phyloP scores from a whole-genome alignment of 2,113 vertebrate species.

The Chunga burmeisteri region DNA sequence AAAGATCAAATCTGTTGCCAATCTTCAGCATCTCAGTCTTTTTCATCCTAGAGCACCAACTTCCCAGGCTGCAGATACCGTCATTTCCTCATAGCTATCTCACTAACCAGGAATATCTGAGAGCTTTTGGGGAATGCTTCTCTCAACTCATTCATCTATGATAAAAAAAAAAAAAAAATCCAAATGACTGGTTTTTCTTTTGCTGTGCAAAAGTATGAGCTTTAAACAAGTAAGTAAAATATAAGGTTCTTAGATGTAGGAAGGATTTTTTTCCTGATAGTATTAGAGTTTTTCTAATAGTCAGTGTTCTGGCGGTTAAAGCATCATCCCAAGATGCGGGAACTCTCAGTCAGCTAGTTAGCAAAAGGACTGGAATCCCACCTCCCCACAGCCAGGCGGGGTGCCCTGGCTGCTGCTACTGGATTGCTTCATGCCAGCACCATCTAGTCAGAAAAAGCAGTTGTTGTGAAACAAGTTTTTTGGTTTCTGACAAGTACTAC shows the following conservation, averaged over 20 bases:
- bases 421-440: accelerated
- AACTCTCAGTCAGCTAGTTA: accelerated
- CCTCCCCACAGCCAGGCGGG: no score
- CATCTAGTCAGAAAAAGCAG: accelerated
- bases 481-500: neutral
- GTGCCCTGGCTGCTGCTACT: accelerated
- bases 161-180: neutral
- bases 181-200: neutral
- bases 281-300: neutral
- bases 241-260: neutral
- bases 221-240: neutral
- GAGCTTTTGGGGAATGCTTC: neutral
- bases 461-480: neutral
- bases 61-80: neutral
- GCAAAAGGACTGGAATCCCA: neutral
- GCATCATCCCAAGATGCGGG: no score
- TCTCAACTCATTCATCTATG: neutral
- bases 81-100: neutral
- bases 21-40: neutral
- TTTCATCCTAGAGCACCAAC: neutral
- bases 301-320: neutral
- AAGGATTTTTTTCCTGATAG: neutral
- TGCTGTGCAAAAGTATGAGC: neutral
- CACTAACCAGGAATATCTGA: neutral
- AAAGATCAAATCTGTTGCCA: neutral